Evolutionary conservation across 2,888 invertebrate genomes (phyloP).

Genomic region (Scaptomyza caliginosa): DNA sequence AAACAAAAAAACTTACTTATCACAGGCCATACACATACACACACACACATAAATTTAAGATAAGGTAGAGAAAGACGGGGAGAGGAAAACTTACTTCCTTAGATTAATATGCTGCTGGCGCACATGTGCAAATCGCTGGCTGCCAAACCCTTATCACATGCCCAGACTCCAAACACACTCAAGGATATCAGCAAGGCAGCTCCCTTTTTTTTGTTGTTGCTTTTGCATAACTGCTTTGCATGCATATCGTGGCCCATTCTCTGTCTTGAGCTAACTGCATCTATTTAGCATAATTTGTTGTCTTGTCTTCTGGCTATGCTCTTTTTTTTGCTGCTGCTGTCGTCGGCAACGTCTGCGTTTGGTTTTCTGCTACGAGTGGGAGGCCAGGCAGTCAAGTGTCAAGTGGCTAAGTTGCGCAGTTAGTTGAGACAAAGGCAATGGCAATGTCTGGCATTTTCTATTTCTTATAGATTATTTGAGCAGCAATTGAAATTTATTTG

Average conservation of each 20-base stretch:
- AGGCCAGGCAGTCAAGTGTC: constrained; percentile 42
- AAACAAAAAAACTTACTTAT: constrained; percentile 58
- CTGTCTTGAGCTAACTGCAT: constrained; percentile 58
- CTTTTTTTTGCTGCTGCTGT: constrained; percentile 6
- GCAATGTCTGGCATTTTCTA: constrained; percentile 36
- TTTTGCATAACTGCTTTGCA: constrained; percentile 54
- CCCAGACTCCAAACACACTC: constrained; percentile 12
- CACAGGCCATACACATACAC: constrained; percentile 23
- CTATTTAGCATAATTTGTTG: constrained; percentile 75
- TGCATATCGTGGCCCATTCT: constrained; percentile 59
- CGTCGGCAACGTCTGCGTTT: constrained; percentile 26
- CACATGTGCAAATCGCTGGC: constrained; percentile 41
- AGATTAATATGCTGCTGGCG: constrained; percentile 49
- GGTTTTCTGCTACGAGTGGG: constrained; percentile 12
- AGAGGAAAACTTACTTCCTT: not conserved
- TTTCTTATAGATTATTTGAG: constrained; percentile 27
- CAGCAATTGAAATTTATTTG: constrained; percentile 26
- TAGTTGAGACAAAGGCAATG: constrained; percentile 24
- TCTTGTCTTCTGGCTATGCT: constrained; percentile 36
- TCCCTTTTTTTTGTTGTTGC: not conserved
- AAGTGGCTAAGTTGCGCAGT: constrained; percentile 51
- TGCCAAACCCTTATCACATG: constrained; percentile 69
- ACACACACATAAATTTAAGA: constrained; percentile 2
- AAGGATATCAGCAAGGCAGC: constrained; percentile 6
- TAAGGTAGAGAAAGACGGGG: not conserved